phyloP scores from a whole-genome alignment of 1,140 invertebrate genomes.

The Diploscapter pachys region DNA sequence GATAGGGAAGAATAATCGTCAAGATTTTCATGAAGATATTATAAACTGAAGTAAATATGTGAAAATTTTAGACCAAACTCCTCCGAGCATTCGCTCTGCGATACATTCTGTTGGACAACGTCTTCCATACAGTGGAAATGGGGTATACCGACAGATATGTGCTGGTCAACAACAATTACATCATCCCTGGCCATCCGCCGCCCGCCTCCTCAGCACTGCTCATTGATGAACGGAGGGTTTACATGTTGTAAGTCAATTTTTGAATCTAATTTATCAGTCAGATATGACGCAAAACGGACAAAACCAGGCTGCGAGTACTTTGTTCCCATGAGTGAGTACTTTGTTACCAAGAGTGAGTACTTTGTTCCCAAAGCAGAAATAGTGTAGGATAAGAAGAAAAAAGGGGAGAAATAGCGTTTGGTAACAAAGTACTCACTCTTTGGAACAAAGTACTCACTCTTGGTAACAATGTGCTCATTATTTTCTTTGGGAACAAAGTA shows the following conservation, averaged over 20 bases:
- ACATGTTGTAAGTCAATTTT: constrained; percentile 21
- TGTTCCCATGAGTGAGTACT: no score
- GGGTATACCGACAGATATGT: constrained; percentile 23
- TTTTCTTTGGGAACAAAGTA: no score
- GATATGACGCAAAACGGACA: no score
- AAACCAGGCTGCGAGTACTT: no score
- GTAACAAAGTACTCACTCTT: no score
- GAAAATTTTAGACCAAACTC: constrained; percentile 40
- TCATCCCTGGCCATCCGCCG: constrained; percentile 5
- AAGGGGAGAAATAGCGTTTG: no score
- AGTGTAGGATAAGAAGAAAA: no score
- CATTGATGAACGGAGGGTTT: no score
- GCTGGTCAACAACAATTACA: constrained; percentile 24
- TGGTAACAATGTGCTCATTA: no score
- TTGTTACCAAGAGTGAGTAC: no score
- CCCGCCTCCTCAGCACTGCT: constrained; percentile 21
- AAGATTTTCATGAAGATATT: not conserved
- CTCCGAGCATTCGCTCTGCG: constrained; percentile 45
- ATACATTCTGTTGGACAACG: constrained; percentile 50
- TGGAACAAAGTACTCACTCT: no score
- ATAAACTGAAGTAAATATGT: not conserved
- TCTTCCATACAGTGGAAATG: constrained; percentile 51
- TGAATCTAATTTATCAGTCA: constrained; percentile 13
- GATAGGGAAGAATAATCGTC: not conserved
- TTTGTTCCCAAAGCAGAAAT: no score